Base-by-base conservation (phyloP, 2,797 vertebrate species). In the Danio aesculapii region DNA sequence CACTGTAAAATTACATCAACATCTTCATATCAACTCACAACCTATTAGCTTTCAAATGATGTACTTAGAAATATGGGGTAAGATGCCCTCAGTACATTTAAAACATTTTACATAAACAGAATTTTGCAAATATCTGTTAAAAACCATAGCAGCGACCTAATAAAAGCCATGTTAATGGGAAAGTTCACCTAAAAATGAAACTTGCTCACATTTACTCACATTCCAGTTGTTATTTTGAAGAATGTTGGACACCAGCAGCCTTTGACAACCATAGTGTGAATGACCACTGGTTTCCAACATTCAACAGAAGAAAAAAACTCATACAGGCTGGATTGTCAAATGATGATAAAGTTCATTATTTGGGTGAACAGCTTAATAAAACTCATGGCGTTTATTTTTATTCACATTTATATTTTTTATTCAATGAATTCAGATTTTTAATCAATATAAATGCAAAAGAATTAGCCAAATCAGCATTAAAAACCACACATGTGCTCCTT, bases 21-120 rank as follows among this genome's bases (percentile, higher is more conserved):
- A 0, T 62, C 68, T 72, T 19, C 43, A 68, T 30, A 13, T 57
- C 12, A 68, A 47, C 63, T 52, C 39, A 19, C 14, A 52, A 19
- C 47, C 53, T 6, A 30, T 77, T 17, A 79, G n/a, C 21, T 52
- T 50, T 70, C 12, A 62, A 19, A 69, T 49, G 9, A 67, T 10
- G 1, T 13, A 76, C 5, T 13, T 46, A 2, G 6, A 64, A 44
- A 5, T 21, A n/a, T 55, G 16, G 30, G 39, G 41, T n/a, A 55
- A n/a, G 17, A 8, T 75, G 68, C 50, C 17, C 30, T 52, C 30
- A 52, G 47, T 63, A 61, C 6, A 41, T 63, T 75, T 39, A 53
- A 69, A 53, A 41, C n/a, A 1, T 12, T 16, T 41, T 30, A 30
- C 30, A 30, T 39, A 53, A n/a, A 52, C 49, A 30, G 1, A 30